A percentile compares a stretch with the other conserved stretches of the same genome.
Evolutionary conservation across 2,113 vertebrate genomes (phyloP).

Genomic region (Elgaria multicarinata): DNA sequence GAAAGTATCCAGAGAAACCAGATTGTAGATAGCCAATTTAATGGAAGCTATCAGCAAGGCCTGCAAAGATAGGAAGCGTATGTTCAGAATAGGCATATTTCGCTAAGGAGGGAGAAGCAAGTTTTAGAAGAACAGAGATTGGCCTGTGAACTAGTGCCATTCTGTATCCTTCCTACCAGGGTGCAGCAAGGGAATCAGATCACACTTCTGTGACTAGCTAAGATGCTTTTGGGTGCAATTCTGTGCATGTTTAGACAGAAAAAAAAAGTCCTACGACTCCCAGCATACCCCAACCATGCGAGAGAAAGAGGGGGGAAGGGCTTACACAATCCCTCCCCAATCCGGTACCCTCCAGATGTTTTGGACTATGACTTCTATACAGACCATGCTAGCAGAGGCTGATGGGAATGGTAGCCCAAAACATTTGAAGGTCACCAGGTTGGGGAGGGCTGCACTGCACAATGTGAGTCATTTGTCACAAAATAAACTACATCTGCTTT

Average conservation of each 20-base stretch:
- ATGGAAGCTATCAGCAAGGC: conserved; percentile 53
- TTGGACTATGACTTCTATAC: no score
- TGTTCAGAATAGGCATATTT: conserved; percentile 49
- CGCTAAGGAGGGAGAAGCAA: conserved; percentile 44
- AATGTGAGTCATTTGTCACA: not conserved
- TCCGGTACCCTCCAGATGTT: no score
- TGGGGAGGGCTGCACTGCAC: not conserved
- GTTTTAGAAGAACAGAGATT: not conserved
- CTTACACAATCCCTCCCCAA: no score
- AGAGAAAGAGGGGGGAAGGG: no score
- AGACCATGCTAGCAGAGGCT: not conserved
- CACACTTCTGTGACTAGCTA: not conserved
- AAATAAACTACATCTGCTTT: not conserved
- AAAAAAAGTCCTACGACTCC: no score
- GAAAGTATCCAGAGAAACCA: not conserved
- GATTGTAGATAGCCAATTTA: conserved; percentile 22
- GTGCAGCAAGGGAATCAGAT: not conserved
- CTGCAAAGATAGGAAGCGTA: conserved; percentile 21
- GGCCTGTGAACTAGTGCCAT: not conserved
- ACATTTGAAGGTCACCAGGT: not conserved
- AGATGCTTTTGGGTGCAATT: not conserved
- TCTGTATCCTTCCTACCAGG: not conserved
- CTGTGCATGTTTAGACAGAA: no score
- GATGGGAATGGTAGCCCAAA: not conserved
- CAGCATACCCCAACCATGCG: no score